These are phyloP conservation scores for Polydrusus cervinus DNA, from an alignment of 2,888 invertebrate genomes.

Conservation along the genomic window DNA sequence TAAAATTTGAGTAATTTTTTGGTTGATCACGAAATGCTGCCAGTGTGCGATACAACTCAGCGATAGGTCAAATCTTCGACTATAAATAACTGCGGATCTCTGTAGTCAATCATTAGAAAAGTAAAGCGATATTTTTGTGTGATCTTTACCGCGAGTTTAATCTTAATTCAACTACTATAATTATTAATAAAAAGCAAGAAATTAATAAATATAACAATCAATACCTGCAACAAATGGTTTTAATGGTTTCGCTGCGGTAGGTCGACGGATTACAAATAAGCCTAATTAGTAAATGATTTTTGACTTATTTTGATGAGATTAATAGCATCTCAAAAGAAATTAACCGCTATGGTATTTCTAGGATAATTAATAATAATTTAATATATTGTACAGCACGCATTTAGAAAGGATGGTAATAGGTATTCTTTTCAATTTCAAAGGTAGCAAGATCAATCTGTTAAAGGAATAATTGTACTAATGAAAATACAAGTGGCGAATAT, in stretches of 20 bases:
- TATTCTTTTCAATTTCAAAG: background rate
- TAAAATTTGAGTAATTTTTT: too few relatives aligned
- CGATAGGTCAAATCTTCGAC: too few relatives aligned
- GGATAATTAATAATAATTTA: conserved; percentile 48
- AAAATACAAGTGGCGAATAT: conserved; percentile 61
- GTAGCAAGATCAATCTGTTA: conserved; percentile 1
- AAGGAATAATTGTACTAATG: background rate
- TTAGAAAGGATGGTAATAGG: conserved; percentile 18
- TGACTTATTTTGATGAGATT: conserved; percentile 36
- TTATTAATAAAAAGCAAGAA: conserved; percentile 20
- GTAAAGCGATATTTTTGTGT: conserved; percentile 3
- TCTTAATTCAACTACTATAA: background rate
- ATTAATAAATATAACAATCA: conserved; percentile 29
- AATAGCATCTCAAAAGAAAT: conserved; percentile 40
- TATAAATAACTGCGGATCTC: too few relatives aligned
- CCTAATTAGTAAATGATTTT: conserved; percentile 57
- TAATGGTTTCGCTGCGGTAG: conserved; percentile 56
- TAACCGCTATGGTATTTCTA: conserved; percentile 29
- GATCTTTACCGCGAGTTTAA: background rate
- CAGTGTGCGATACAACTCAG: too few relatives aligned
- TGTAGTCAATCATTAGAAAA: background rate
- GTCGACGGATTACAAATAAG: conserved; percentile 58
- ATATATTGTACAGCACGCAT: conserved; percentile 31
- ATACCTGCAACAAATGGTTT: conserved; percentile 43
- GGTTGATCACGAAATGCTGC: too few relatives aligned